Evolutionary conservation across 37 sponge, comb jelly and placozoan genomes (phyloP), one percentile per base, ranked within the genome.

Genomic region (Sycon ciliatum): DNA sequence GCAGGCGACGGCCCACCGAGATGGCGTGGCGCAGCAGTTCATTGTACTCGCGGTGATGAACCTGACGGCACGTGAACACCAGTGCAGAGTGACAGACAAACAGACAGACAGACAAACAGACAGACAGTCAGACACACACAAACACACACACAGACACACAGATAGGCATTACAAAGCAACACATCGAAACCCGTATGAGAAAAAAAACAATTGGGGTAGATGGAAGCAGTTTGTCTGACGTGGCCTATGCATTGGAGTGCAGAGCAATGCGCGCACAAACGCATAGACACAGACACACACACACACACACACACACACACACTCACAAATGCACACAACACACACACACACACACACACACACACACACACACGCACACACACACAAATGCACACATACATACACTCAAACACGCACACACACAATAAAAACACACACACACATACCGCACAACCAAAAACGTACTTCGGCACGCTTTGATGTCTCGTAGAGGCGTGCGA

Each of bases 1-100:
- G 80, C 18, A 79, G 34, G 13, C 87, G 39, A 28, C 99, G 76
- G 29, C 85, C 87, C n/a, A 96, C 67, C 18, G 99, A 92, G 31
- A 96, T 65, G 18, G 99, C 92, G 71, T 71, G 34, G 22, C 72
- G 39, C 39, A 92, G 67, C 57, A 75, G 67, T 32, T 79, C 79
- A 38, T 83, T 82, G 56, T 92, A 96, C 69, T 80, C 82, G 23
- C 83, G 83, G 80, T 83, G 55, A 70, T 60, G 16, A 9, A 30
- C 7, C 27, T 11, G 16, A 28, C 31, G 26, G 16, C 32, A 60
- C 27, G 7, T 30, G 16, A 28, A 28, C 63, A 11, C 26, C 26
- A 9, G 63, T 22, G 24, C 11, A 30, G 22, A 23, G 16, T 22
- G 32, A 30, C 27, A 23, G 16, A 60, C 16, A 60, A 9, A 60